A percentile compares a stretch with the other conserved stretches of the same genome.
These are phyloP conservation scores for Drosophila birchii DNA, from an alignment of 2,888 invertebrate species.

Conservation along the genomic window DNA sequence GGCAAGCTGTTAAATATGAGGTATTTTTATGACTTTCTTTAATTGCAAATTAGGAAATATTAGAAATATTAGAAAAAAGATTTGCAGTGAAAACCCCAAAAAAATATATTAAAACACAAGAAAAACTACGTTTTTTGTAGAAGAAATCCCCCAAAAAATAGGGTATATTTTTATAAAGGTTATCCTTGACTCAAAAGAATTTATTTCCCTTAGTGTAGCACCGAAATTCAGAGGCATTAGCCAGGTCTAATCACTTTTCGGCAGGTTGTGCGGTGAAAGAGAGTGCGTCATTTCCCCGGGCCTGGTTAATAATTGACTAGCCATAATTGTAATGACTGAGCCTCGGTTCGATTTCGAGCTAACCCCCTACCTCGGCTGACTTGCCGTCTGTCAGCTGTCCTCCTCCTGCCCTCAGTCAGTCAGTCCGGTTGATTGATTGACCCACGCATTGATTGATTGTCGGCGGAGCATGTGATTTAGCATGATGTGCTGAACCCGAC, in stretches of 20 bases:
- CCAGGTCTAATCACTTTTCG: slow-evolving; percentile 16
- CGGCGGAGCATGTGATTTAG: slow-evolving; percentile 47
- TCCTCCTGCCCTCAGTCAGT: not conserved
- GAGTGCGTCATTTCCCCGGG: slow-evolving; percentile 50
- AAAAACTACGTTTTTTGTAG: not conserved
- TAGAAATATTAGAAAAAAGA: no score
- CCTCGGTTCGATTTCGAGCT: slow-evolving; percentile 4
- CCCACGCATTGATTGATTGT: slow-evolving; percentile 63
- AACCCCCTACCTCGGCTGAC: not conserved
- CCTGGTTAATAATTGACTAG: slow-evolving; percentile 62
- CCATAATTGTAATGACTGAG: slow-evolving; percentile 54
- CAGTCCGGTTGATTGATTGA: slow-evolving; percentile 52
- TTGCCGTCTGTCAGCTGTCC: slow-evolving; percentile 14
- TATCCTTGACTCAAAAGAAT: not conserved
- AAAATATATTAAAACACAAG: not conserved
- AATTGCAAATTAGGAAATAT: no score
- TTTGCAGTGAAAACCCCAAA: not conserved
- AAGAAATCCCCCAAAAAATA: not conserved
- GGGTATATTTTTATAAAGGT: not conserved
- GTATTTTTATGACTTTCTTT: not conserved
- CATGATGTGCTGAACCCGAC: slow-evolving; percentile 16
- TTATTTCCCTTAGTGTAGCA: slow-evolving; percentile 3
- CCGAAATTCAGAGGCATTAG: not conserved
- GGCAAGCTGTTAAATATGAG: no score
- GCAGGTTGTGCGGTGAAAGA: slow-evolving; percentile 4